Evolutionary conservation across 2,888 invertebrate genomes (phyloP), one percentile per base, ranked within the genome.

Genomic region (Seira ritae): DNA sequence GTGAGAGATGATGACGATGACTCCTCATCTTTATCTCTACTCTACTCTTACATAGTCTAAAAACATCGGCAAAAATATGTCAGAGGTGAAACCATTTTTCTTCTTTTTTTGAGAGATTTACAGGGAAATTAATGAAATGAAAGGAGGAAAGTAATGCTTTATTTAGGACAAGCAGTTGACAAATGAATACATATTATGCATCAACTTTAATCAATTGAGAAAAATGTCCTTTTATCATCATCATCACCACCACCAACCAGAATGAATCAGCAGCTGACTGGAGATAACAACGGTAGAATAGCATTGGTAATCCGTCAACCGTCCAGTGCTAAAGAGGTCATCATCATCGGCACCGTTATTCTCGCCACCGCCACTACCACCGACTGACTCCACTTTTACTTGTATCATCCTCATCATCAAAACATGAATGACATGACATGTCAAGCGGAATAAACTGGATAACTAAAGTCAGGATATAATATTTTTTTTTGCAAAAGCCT

Each of bases 301-400:
- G 19, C 24, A 31, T 31, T 55, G n/a, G n/a, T n/a, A n/a, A n/a
- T n/a, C n/a, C n/a, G n/a, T 79, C 67, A 72, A 50, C 50, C 8
- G 31, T 50, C 65, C n/a, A 19, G 12, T 50, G 19, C 50, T 50
- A 71, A 79, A 71, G 55, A 55, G 79, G 79, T 79, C 79, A 79
- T 72, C 72, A 67, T 70, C 31, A 68, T 37, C 73, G 50, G 50
- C 50, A 50, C 50, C 50, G 50, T 50, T 50, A 50, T 23, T 50
- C 50, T 60, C 24, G 15, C 55, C 55, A 71, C 60, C 60, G 6
- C 55, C 55, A 71, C 60, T 24, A 42, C 3, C 60, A 71, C 23
- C 60, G 46, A 19, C 20, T 50, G 15, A 50, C 50, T 50, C 50
- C 50, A 50, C 50, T 50, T 50, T 8, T 4, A 31, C 31, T 31